Evolutionary conservation across 2,797 vertebrate genomes (phyloP).

Genomic region (Mormyrus proboscirostris): DNA sequence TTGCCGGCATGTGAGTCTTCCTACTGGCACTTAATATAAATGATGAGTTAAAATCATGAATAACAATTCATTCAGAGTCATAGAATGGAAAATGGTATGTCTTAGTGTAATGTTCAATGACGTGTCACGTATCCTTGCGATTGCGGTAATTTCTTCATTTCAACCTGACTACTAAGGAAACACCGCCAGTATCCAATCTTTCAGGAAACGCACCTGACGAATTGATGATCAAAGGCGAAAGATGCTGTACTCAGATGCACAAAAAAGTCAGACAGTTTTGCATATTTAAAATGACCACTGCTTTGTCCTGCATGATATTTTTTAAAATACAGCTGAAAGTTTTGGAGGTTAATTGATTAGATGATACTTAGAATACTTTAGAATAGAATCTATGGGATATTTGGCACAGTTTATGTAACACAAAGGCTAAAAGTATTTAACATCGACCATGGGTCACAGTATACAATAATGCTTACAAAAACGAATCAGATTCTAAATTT

Average conservation of each 20-base stretch:
- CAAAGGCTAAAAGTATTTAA: neutral
- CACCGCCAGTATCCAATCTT: neutral
- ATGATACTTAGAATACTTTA: neutral
- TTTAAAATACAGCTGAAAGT: neutral
- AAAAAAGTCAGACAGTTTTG: neutral
- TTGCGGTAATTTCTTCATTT: neutral
- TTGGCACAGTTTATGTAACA: neutral
- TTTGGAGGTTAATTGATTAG: neutral
- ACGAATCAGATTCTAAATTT: neutral
- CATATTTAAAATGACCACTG: neutral
- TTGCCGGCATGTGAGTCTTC: neutral
- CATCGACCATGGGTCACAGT: neutral
- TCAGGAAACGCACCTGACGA: neutral
- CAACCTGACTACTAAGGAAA: neutral
- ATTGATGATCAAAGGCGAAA: neutral
- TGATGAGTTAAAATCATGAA: neutral
- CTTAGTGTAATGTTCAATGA: neutral
- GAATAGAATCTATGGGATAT: neutral
- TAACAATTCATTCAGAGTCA: conserved; percentile 3
- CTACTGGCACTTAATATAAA: neutral
- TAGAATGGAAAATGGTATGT: neutral
- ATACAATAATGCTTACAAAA: neutral
- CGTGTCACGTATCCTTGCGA: neutral
- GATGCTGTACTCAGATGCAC: neutral
- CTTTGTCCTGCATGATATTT: neutral